phyloP scores from a whole-genome alignment of 2,113 vertebrate species.

The Microcebus jonahi region DNA sequence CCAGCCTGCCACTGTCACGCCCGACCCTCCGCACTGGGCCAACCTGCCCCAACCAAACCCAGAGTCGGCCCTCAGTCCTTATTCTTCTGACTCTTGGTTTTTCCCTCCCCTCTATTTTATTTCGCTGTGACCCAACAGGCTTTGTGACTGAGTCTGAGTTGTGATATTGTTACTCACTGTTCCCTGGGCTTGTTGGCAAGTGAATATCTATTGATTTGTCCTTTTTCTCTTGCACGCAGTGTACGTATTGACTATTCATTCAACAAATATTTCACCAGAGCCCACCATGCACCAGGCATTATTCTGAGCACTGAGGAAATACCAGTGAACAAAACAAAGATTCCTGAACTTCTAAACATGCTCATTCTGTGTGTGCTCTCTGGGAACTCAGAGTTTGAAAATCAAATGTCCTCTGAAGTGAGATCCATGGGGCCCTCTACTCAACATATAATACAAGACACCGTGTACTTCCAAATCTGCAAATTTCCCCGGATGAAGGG shows the following conservation, averaged over 20 bases:
- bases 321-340: background rate
- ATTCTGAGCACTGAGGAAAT: background rate
- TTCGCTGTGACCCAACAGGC: background rate
- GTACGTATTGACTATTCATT: background rate
- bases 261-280: background rate
- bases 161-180: background rate
- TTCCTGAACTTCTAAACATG: background rate
- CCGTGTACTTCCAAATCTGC: background rate
- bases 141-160: background rate
- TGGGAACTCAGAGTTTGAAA: background rate
- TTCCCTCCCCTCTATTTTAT: background rate
- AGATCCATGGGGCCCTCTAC: background rate
- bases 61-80: background rate
- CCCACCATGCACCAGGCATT: background rate
- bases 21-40: background rate
- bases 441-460: background rate
- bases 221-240: background rate
- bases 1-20: background rate
- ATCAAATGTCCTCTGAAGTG: background rate
- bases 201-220: constrained; percentile 12
- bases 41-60: background rate
- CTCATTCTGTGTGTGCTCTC: background rate
- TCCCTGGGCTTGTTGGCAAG: background rate
- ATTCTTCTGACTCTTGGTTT: background rate
- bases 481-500: background rate